Percentiles rank a stretch among this genome's conserved stretches.
Evolutionary conservation across 2,113 vertebrate species (phyloP).

Genomic region (Mastomys natalensis): DNA sequence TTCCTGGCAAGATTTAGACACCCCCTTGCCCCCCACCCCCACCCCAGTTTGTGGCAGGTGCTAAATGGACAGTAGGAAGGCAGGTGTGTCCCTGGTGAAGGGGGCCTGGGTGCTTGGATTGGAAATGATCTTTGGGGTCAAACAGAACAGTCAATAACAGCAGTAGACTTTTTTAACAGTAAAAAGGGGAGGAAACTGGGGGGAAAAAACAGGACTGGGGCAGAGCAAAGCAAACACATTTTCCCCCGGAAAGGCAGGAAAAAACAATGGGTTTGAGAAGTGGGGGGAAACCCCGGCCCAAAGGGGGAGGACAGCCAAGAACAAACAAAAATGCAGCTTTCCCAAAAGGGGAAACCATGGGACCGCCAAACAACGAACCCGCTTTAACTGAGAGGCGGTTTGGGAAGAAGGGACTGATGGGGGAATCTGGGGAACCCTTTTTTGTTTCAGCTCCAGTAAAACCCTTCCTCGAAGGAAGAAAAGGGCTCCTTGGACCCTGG

Average conservation of each 20-base stretch:
- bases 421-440: background rate
- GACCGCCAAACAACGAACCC: background rate
- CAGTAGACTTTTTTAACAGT: background rate
- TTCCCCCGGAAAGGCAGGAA: background rate
- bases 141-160: background rate
- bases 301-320: background rate
- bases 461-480: background rate
- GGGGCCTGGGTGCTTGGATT: background rate
- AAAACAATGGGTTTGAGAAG: background rate
- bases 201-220: background rate
- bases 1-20: background rate
- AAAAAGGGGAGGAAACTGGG: background rate
- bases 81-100: background rate
- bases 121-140: background rate
- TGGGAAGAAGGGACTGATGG: background rate
- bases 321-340: background rate
- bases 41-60: background rate
- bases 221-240: background rate
- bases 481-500: background rate
- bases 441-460: background rate
- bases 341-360: background rate
- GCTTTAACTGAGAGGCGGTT: background rate
- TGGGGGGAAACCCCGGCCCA: background rate
- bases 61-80: background rate
- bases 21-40: background rate